Percentiles rank a stretch among this genome's conserved stretches.
phyloP scores from a whole-genome alignment of 2,888 invertebrate species.

The Leptopilina syphax region DNA sequence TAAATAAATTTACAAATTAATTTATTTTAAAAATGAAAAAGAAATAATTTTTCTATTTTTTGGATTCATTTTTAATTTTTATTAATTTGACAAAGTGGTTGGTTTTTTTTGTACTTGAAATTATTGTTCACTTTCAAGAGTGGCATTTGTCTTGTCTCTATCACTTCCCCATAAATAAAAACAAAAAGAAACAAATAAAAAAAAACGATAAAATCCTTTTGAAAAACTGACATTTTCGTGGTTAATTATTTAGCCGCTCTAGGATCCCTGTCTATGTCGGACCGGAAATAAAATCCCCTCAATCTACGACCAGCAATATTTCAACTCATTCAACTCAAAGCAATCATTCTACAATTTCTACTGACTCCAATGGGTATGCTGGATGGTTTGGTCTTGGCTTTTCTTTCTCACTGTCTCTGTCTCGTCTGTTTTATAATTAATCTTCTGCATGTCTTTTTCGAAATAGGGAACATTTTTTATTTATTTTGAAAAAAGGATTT shows the following conservation, averaged over 20 bases:
- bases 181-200: not conserved
- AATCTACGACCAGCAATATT: constrained; percentile 77
- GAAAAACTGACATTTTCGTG: constrained; percentile 63
- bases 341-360: constrained; percentile 75
- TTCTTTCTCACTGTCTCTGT: constrained; percentile 24
- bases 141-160: too few species aligned
- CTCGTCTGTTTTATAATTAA: constrained; percentile 20
- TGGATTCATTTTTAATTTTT: too few species aligned
- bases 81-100: too few species aligned
- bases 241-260: constrained; percentile 81
- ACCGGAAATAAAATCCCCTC: constrained; percentile 80
- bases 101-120: too few species aligned
- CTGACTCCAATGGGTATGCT: constrained; percentile 75
- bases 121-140: too few species aligned
- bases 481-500: not conserved
- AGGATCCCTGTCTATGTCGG: constrained; percentile 87
- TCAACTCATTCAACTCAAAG: constrained; percentile 75
- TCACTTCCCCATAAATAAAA: constrained; percentile 3
- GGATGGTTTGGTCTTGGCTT: constrained; percentile 46
- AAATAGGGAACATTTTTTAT: not conserved
- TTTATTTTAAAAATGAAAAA: too few species aligned
- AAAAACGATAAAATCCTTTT: not conserved
- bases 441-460: constrained; percentile 16
- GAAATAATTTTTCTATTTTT: too few species aligned
- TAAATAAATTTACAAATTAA: too few species aligned